Evolutionary conservation across 2,888 invertebrate genomes (phyloP), one percentile per base, ranked within the genome.

Genomic region (Nebria brevicollis): DNA sequence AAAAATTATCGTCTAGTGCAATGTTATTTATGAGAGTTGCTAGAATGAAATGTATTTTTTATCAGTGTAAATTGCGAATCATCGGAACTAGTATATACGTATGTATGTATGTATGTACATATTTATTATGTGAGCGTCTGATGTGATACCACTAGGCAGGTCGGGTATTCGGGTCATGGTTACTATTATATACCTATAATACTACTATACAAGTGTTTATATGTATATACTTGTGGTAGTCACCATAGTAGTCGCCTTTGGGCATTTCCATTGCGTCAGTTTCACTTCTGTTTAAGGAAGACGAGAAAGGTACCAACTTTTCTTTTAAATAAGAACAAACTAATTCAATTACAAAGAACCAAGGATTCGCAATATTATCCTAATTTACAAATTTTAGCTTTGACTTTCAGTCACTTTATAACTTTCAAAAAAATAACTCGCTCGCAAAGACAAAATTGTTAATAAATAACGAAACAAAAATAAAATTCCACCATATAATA

Each of bases 271-370:
- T 85, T 85, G 85, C 85, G 84, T 86, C 85, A 85, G 85, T 84
- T 85, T 85, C 86, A 85, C 85, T 85, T 84, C 86, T 86, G 83
- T 85, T 85, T 86, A 86, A 87, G 87, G 87, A 87, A 87, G 86
- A 86, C 85, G 85, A 86, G 86, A 87, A 87, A 87, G 87, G 87
- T 86, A 87, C 87, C 87, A 87, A 86, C 66, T 66, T 54, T 54
- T 54, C 13, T 13, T 54, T 54, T 54, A 54, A 54, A 54, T 54
- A 54, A 54, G 54, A 54, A 54, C 54, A 54, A 8, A 13, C 54
- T 34, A 34, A 34, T 34, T 34, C 5, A 4, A 34, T 34, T 34
- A 5, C 34, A 20, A 20, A 20, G 20, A 34, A 34, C 34, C 34
- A 34, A 34, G 34, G 5, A 34, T 34, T 34, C 5, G 34, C 1